These are phyloP conservation scores for Phaethornis superciliosus DNA, from an alignment of 2,113 vertebrate species.

Conservation along the genomic window DNA sequence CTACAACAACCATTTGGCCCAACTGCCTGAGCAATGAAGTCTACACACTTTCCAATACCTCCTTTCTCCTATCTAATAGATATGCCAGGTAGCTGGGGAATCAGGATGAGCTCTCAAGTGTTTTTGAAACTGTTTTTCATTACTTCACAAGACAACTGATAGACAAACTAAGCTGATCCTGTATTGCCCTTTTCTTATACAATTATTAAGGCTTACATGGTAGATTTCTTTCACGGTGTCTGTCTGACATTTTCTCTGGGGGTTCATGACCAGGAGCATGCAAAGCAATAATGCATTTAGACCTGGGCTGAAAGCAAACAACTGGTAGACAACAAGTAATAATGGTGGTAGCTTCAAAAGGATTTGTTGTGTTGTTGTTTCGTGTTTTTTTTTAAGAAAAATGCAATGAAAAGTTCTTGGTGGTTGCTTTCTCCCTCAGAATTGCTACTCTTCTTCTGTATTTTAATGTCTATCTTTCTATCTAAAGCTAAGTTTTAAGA, in stretches of 20 bases:
- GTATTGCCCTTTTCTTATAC: not conserved
- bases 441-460: not conserved
- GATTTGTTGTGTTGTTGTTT: not conserved
- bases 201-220: not conserved
- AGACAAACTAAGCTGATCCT: not conserved
- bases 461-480: not conserved
- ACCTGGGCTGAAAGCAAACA: not conserved
- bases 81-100: not conserved
- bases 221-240: not conserved
- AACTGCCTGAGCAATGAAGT: not conserved
- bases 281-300: not conserved
- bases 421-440: not conserved
- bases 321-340: not conserved
- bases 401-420: not conserved
- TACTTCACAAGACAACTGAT: not conserved
- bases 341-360: not conserved
- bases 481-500: not conserved
- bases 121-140: not conserved
- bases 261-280: not conserved
- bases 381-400: not conserved
- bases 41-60: not conserved
- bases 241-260: rapidly evolving
- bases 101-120: not conserved
- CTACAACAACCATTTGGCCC: not conserved
- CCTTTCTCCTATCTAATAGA: not conserved